phyloP scores from a whole-genome alignment of 1,140 invertebrate genomes.

The Heliothis subflexa region DNA sequence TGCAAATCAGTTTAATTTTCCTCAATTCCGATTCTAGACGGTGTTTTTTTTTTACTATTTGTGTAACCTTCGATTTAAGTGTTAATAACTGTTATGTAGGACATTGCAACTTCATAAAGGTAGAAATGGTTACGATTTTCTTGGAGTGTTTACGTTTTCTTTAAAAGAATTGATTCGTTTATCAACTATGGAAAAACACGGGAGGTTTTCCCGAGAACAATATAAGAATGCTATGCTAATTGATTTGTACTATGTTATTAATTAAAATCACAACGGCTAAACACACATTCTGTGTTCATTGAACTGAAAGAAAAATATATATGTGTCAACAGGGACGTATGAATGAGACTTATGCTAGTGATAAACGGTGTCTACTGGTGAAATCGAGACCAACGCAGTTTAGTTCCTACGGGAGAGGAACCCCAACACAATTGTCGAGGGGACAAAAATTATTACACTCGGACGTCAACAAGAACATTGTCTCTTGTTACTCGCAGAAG shows the following conservation, averaged over 20 bases:
- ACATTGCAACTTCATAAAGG: too few relatives aligned
- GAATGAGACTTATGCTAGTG: not conserved
- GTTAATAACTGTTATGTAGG: not conserved
- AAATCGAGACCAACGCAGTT: constrained; percentile 12
- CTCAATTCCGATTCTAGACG: too few relatives aligned
- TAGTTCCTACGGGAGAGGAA: not conserved
- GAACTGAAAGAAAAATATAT: not conserved
- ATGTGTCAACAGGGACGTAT: not conserved
- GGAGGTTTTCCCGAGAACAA: constrained; percentile 1
- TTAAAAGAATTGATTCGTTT: constrained; percentile 9
- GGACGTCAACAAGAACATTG: not conserved
- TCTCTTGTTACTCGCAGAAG: not conserved
- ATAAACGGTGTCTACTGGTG: not conserved
- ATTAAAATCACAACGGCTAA: not conserved
- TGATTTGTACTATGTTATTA: constrained; percentile 21
- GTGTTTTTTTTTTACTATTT: too few relatives aligned
- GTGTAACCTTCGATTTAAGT: too few relatives aligned
- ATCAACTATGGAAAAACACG: constrained; percentile 10
- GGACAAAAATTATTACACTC: constrained; percentile 6
- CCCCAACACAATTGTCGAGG: constrained; percentile 9
- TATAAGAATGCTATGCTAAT: constrained; percentile 24
- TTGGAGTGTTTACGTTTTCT: too few relatives aligned
- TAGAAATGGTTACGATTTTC: too few relatives aligned
- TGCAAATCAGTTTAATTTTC: not conserved
- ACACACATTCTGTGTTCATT: too few relatives aligned